Conservation (phyloP, 2,888 invertebrate species). For the Ypsolopha sequella region DNA sequence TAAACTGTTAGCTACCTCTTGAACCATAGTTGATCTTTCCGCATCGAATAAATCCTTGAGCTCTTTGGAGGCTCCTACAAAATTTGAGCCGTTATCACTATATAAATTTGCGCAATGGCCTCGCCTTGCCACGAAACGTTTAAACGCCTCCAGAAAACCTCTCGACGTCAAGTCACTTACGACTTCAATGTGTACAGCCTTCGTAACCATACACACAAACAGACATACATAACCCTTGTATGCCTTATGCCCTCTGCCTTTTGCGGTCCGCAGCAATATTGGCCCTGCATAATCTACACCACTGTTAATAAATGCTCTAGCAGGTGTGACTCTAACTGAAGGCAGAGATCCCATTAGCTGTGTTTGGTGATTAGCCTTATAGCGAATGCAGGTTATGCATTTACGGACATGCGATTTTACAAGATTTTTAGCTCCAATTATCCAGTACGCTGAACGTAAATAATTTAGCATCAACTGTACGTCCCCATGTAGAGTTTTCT, state of each 20-base stretch:
- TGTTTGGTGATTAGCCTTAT: not conserved
- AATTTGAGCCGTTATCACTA: conserved; percentile 13
- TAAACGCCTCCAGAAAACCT: not conserved
- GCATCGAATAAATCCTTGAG: conserved; percentile 6
- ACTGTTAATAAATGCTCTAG: not conserved
- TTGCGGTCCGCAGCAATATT: not conserved
- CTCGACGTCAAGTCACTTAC: conserved; percentile 14
- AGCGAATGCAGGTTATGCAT: not conserved
- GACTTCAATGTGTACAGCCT: conserved; percentile 17
- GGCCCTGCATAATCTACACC: conserved; percentile 6
- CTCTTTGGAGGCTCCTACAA: conserved; percentile 11
- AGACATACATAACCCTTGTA: conserved; percentile 10
- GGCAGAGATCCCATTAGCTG: conserved; percentile 4
- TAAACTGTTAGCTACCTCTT: conserved; percentile 10
- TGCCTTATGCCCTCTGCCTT: conserved; percentile 2
- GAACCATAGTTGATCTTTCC: not conserved
- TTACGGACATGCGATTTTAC: not conserved
- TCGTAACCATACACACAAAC: conserved; percentile 11
- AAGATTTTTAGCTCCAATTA: conserved; percentile 1
- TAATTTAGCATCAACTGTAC: conserved; percentile 8
- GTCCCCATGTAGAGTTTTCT: conserved; percentile 13
- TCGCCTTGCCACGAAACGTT: not conserved
- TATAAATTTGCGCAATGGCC: conserved; percentile 11
- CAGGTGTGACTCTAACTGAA: not conserved
- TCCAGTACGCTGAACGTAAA: conserved; percentile 7